Evolutionary conservation across 2,797 vertebrate species (phyloP).

Genomic region (Propithecus deckenii): DNA sequence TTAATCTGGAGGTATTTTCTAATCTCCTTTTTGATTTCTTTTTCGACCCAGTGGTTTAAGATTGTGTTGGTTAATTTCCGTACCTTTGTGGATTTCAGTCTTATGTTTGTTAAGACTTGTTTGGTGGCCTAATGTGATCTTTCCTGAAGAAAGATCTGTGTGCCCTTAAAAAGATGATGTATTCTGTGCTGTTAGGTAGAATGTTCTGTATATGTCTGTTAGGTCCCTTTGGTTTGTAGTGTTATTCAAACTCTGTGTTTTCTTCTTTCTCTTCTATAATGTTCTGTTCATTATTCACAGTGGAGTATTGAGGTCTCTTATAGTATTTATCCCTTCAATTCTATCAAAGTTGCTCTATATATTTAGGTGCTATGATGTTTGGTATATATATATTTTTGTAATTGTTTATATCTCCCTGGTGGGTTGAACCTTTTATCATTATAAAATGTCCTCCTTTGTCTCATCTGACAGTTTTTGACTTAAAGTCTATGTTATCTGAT

Average conservation of each 20-base stretch:
- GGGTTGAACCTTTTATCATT: background rate
- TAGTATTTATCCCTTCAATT: background rate
- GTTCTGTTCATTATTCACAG: background rate
- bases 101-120: background rate
- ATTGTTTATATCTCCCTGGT: background rate
- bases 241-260: background rate
- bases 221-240: background rate
- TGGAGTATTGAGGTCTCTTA: background rate
- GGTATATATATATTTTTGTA: background rate
- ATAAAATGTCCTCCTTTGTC: background rate
- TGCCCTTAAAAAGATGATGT: background rate
- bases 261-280: background rate
- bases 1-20: background rate
- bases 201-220: background rate
- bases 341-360: background rate
- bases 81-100: background rate
- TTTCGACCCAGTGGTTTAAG: background rate
- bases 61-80: background rate
- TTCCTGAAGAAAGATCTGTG: background rate
- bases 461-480: background rate
- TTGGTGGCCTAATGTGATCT: background rate
- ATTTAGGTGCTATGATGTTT: background rate
- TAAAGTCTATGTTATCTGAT: background rate
- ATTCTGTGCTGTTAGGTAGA: background rate
- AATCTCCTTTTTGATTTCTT: background rate